These are phyloP conservation scores for Elmis aenea DNA, from an alignment of 2,888 invertebrate genomes.

Conservation along the genomic window DNA sequence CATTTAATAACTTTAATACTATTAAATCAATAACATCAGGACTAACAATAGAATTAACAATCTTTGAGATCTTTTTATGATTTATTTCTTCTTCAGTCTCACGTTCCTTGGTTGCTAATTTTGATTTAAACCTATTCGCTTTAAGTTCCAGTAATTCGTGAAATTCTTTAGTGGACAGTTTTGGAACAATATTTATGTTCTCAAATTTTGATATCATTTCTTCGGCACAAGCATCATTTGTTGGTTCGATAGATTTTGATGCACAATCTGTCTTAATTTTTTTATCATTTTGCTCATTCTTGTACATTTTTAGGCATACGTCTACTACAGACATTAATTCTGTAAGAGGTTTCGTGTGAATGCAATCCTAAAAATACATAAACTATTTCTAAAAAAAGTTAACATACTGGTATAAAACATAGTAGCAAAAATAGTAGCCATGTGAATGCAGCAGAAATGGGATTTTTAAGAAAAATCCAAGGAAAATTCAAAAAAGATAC, in stretches of 20 bases:
- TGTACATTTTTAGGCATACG: not conserved
- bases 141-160: conserved; percentile 30
- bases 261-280: too few relatives aligned
- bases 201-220: not conserved
- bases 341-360: not conserved
- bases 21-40: conserved; percentile 54
- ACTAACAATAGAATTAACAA: conserved; percentile 64
- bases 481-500: too few relatives aligned
- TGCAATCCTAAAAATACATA: not conserved
- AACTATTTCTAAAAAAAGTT: not conserved
- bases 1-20: conserved; percentile 38
- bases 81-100: conserved; percentile 7
- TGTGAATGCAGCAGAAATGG: too few relatives aligned
- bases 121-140: conserved; percentile 26
- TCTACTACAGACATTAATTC: not conserved
- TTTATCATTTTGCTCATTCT: too few relatives aligned
- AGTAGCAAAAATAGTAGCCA: too few relatives aligned
- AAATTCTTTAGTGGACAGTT: conserved; percentile 27
- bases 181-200: conserved; percentile 15
- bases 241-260: too few relatives aligned
- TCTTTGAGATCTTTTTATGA: conserved; percentile 45
- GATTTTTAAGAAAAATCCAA: too few relatives aligned
- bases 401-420: too few relatives aligned
- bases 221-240: too few relatives aligned
- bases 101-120: conserved; percentile 45